A percentile compares a stretch with the other conserved stretches of the same genome.
phyloP scores from a whole-genome alignment of 2,113 vertebrate genomes.

The Rhinogobius similis region DNA sequence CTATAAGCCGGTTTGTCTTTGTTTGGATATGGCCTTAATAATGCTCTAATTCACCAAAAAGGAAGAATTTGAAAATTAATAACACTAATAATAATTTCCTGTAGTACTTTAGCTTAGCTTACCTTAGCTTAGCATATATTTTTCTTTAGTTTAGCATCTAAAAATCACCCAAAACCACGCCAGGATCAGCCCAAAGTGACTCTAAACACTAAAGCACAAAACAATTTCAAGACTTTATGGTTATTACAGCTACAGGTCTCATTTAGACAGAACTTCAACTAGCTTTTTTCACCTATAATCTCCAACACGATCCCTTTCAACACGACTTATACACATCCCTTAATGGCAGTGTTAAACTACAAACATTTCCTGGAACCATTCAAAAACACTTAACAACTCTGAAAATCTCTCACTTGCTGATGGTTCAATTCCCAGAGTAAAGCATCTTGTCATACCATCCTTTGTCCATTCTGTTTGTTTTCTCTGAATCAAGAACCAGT shows the following conservation, averaged over 20 bases:
- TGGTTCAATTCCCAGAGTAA: neutral
- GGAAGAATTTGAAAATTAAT: too few species aligned
- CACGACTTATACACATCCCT: neutral
- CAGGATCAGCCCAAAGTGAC: neutral
- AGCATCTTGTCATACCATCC: neutral
- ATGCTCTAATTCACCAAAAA: too few species aligned
- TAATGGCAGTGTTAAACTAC: constrained; percentile 1
- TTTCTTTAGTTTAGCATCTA: too few species aligned
- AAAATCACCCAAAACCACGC: too few species aligned
- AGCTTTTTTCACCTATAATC: neutral
- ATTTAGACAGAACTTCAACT: neutral
- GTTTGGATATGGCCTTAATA: too few species aligned
- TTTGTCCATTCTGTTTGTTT: constrained; percentile 59
- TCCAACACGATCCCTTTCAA: constrained; percentile 3
- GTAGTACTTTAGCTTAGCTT: too few species aligned
- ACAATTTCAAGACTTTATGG: too few species aligned
- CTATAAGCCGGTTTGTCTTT: too few species aligned
- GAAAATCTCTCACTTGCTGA: too few species aligned
- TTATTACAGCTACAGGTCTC: neutral
- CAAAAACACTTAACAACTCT: neutral
- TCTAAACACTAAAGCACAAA: too few species aligned
- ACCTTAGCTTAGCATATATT: too few species aligned
- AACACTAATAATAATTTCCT: too few species aligned
- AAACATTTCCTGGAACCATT: neutral
- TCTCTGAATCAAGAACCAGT: constrained; percentile 64